A percentile compares a stretch with the other conserved stretches of the same genome.
Evolutionary conservation across 2,888 invertebrate genomes (phyloP).

Genomic region (Odontocolon sp.): DNA sequence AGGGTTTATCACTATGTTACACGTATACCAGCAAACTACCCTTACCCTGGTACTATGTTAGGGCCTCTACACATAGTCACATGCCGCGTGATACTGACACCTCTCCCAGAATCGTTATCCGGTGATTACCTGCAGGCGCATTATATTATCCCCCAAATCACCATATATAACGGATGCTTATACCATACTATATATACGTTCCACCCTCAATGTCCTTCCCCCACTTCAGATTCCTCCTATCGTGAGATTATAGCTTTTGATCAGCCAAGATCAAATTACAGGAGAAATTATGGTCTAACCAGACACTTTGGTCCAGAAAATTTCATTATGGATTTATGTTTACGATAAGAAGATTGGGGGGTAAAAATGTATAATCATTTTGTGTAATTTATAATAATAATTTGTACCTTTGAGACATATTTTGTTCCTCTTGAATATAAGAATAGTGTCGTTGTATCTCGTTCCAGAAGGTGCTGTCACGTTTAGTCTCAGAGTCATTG

Average conservation of each 20-base stretch:
- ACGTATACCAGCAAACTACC: not conserved
- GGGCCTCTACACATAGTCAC: conserved; percentile 10
- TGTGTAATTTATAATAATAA: not conserved
- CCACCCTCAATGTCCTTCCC: not conserved
- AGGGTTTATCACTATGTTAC: conserved; percentile 21
- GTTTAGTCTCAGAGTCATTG: conserved; percentile 90
- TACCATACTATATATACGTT: conserved; percentile 1
- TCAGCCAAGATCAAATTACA: conserved; percentile 52
- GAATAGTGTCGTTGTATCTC: conserved; percentile 86
- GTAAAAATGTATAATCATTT: not conserved
- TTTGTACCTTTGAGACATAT: conserved; percentile 90
- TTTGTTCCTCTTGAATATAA: conserved; percentile 92
- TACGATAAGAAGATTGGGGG: not conserved
- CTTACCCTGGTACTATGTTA: not conserved
- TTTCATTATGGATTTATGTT: not conserved
- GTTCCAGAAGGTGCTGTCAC: conserved; percentile 88
- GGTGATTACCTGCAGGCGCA: conserved; percentile 51
- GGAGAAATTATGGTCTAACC: conserved; percentile 30
- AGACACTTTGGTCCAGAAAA: not conserved
- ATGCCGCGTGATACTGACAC: conserved; percentile 51
- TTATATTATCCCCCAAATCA: conserved; percentile 56
- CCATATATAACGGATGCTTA: conserved; percentile 31
- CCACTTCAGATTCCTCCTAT: not conserved
- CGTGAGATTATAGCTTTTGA: conserved; percentile 26
- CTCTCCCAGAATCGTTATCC: conserved; percentile 56